Evolutionary conservation across 2,113 vertebrate species (phyloP).

Genomic region (Pipra filicauda): DNA sequence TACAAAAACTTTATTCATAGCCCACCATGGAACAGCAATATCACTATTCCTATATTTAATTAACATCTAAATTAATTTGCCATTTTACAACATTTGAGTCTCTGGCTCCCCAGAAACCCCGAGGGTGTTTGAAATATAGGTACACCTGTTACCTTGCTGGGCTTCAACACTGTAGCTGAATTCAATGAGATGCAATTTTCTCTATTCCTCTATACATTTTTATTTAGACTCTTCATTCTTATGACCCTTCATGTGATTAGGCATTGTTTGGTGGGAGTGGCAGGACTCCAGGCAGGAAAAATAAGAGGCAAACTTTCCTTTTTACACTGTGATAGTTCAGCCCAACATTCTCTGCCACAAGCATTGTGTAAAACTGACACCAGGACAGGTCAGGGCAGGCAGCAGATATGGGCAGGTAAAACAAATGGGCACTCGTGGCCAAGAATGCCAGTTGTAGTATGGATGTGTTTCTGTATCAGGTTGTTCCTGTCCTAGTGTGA

Average conservation of each 20-base stretch:
- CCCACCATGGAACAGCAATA: neutral
- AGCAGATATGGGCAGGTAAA: neutral
- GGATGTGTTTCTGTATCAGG: neutral
- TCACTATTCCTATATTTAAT: neutral
- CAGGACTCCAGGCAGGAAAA: neutral
- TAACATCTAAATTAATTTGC: neutral
- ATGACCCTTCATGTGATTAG: neutral
- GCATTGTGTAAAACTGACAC: neutral
- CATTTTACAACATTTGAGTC: neutral
- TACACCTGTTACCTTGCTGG: neutral
- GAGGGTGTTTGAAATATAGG: neutral
- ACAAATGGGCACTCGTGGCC: neutral
- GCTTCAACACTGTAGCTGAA: neutral
- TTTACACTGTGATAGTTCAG: neutral
- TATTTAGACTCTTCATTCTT: neutral
- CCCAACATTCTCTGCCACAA: neutral
- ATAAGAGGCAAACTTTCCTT: neutral
- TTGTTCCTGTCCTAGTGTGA: neutral
- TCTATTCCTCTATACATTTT: neutral
- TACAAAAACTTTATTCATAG: neutral
- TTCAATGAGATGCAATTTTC: neutral
- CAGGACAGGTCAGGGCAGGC: neutral
- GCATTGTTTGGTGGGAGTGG: neutral
- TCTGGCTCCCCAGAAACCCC: neutral
- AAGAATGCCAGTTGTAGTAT: neutral